A percentile compares a stretch with the other conserved stretches of the same genome.
These are phyloP conservation scores for Sphaerodactylus townsendi DNA, from an alignment of 2,113 vertebrate genomes.

Conservation along the genomic window DNA sequence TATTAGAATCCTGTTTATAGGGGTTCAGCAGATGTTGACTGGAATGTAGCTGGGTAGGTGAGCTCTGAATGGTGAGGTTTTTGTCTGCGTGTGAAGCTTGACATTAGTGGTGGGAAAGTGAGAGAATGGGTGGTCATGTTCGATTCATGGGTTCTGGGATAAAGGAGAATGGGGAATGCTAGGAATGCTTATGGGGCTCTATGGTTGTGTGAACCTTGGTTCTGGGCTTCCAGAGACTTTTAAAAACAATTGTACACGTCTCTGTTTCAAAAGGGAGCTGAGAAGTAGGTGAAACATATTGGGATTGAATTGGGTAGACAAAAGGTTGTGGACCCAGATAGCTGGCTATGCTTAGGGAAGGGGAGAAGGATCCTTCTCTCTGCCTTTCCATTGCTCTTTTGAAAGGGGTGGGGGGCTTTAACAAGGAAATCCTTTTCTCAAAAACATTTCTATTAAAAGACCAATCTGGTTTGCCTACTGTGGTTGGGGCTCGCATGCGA, in stretches of 20 bases:
- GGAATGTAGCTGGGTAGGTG: not conserved
- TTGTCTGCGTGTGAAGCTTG: not conserved
- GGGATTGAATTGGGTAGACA: not conserved
- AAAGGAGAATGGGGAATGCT: no score
- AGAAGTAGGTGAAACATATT: no score
- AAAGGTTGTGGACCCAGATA: slow-evolving; percentile 27
- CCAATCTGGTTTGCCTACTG: not conserved
- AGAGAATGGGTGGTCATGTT: not conserved
- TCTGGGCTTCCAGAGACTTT: not conserved
- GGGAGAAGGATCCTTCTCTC: not conserved
- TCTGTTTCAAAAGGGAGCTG: not conserved
- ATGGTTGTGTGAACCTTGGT: no score
- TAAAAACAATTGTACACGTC: not conserved
- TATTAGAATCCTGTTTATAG: not conserved
- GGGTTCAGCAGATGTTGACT: not conserved
- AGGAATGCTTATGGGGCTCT: not conserved
- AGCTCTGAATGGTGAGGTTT: not conserved
- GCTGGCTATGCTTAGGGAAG: not conserved
- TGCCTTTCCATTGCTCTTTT: slow-evolving; percentile 24
- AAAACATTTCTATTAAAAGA: not conserved
- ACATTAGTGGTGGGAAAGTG: not conserved
- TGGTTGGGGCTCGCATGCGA: fast-evolving
- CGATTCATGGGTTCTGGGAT: not conserved
- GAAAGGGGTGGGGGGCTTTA: not conserved
- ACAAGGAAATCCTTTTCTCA: not conserved